These are phyloP conservation scores for Deroplatys truncata DNA, from an alignment of 2,888 invertebrate genomes.

Conservation along the genomic window DNA sequence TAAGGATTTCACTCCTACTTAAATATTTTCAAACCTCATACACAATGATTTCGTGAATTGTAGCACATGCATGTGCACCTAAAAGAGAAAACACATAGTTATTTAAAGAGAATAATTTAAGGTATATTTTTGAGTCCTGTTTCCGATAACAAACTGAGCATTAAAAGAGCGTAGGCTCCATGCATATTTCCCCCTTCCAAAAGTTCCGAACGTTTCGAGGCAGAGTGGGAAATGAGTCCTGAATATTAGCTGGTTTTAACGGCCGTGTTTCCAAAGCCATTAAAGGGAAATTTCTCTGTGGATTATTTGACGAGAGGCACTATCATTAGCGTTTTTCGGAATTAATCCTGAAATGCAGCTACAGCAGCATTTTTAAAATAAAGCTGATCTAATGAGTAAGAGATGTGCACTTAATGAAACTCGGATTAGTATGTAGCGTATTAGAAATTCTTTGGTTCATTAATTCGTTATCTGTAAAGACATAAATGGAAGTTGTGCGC, in stretches of 20 bases:
- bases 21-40: no score
- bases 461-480: neutral
- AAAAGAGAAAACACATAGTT: no score
- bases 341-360: neutral
- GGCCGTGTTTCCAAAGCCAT: neutral
- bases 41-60: no score
- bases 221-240: no score
- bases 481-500: no score
- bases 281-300: neutral
- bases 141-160: no score
- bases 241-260: neutral
- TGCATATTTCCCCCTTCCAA: no score
- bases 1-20: no score
- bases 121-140: neutral
- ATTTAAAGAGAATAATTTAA: neutral
- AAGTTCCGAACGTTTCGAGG: no score
- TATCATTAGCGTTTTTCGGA: neutral
- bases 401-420: neutral
- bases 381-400: neutral
- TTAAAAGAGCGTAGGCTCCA: no score
- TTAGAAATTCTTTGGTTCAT: neutral
- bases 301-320: neutral
- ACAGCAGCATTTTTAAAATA: neutral
- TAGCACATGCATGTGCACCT: no score
- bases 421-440: neutral